phyloP scores from a whole-genome alignment of 2,113 vertebrate genomes.

The Pangasianodon hypophthalmus region DNA sequence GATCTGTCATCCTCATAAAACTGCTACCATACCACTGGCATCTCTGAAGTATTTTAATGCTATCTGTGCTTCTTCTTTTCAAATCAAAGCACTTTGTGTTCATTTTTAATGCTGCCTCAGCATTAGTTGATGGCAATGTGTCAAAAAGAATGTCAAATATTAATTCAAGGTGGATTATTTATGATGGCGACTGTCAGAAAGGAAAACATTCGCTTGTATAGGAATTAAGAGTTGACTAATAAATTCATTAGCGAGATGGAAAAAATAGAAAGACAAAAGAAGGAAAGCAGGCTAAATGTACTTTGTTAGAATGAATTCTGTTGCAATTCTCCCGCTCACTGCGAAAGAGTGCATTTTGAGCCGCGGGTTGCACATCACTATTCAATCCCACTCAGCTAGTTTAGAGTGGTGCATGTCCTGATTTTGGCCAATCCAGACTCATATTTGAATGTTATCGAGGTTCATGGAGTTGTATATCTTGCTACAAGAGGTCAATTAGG shows the following conservation, averaged over 20 bases:
- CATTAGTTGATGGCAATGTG: not conserved
- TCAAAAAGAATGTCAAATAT: not conserved
- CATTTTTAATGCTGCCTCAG: not conserved
- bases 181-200: not conserved
- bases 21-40: not conserved
- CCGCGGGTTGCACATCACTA: not conserved
- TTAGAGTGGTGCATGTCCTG: not conserved
- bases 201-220: not conserved
- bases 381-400: not conserved
- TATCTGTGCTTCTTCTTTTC: not conserved
- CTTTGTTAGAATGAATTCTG: not conserved
- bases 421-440: not conserved
- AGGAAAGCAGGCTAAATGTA: not conserved
- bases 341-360: not conserved
- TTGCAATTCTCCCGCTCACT: not conserved
- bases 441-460: not conserved
- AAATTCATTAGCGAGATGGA: not conserved
- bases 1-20: not conserved
- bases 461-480: not conserved
- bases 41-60: constrained; percentile 1
- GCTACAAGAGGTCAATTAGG: not conserved
- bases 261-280: not conserved
- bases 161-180: not conserved
- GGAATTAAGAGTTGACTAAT: too few species aligned
- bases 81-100: not conserved